A percentile compares a stretch with the other conserved stretches of the same genome.
These are phyloP conservation scores for Enteromius fasciolatus DNA, from an alignment of 2,797 vertebrate genomes.

Conservation along the genomic window DNA sequence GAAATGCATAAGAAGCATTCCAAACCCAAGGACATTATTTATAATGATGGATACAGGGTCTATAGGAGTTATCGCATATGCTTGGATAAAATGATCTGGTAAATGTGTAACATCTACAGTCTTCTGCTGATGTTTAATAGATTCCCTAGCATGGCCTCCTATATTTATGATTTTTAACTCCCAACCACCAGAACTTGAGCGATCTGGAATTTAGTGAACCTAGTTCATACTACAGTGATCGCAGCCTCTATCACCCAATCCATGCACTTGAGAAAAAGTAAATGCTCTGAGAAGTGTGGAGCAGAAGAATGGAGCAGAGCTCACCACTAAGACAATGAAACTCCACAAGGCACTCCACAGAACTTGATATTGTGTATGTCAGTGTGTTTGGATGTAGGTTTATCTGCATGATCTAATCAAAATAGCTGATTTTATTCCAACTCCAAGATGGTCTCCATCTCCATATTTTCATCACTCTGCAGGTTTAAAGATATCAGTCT, in stretches of 20 bases:
- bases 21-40: not conserved
- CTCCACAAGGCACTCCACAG: slow-evolving; percentile 5
- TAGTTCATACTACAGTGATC: slow-evolving; percentile 21
- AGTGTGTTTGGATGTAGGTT: not conserved
- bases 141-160: not conserved
- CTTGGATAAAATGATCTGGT: not conserved
- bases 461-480: not conserved
- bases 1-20: slow-evolving; percentile 40
- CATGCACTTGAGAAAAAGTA: slow-evolving; percentile 2
- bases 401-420: not conserved
- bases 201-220: slow-evolving; percentile 27
- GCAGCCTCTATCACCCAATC: not conserved
- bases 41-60: not conserved
- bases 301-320: slow-evolving; percentile 18
- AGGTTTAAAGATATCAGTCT: slow-evolving; percentile 19
- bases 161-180: not conserved
- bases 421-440: not conserved
- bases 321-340: not conserved
- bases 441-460: not conserved
- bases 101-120: not conserved
- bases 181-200: slow-evolving; percentile 1
- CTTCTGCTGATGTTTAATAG: not conserved
- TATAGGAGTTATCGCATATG: not conserved
- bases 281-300: slow-evolving; percentile 16
- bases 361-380: not conserved